Percentiles rank a stretch among this genome's conserved stretches.
Conservation (phyloP, 2,113 vertebrate species). For the Malurus melanocephalus region DNA sequence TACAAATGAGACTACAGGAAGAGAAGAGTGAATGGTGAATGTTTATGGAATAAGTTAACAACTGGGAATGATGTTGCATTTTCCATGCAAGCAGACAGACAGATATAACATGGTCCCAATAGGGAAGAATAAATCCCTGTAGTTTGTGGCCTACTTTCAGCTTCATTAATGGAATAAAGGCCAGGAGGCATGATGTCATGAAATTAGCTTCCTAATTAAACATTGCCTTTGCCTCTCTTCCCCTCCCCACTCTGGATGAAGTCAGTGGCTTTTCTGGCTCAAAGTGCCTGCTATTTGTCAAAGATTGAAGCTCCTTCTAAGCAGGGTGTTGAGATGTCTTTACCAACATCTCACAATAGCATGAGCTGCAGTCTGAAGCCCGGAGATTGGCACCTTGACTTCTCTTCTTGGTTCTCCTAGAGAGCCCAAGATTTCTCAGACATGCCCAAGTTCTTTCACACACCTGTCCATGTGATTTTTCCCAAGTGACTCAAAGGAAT, state of each 20-base stretch:
- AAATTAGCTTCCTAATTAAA: conserved; percentile 76
- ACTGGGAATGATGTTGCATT: conserved; percentile 66
- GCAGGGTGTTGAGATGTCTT: not conserved
- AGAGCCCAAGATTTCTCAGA: not conserved
- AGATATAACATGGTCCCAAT: conserved; percentile 61
- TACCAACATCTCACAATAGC: not conserved
- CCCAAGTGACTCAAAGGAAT: not conserved
- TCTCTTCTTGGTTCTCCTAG: not conserved
- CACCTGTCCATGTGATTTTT: not conserved
- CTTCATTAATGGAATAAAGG: conserved; percentile 72
- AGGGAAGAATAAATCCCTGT: conserved; percentile 56
- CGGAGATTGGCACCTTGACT: not conserved
- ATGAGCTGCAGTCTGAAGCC: not conserved
- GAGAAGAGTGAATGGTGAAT: conserved; percentile 26
- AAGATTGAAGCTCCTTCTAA: not conserved
- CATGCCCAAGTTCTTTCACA: not conserved
- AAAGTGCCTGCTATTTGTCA: conserved; percentile 5
- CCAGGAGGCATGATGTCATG: conserved; percentile 72
- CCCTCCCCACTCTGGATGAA: conserved; percentile 35
- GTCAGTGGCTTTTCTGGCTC: conserved; percentile 21
- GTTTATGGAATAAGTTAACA: conserved; percentile 60
- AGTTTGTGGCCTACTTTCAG: conserved; percentile 71
- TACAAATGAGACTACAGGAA: conserved; percentile 51
- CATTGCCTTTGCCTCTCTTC: conserved; percentile 51
- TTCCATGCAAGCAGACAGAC: conserved; percentile 63